These are phyloP conservation scores for Gila robusta DNA, from an alignment of 2,797 vertebrate genomes.

Conservation along the genomic window DNA sequence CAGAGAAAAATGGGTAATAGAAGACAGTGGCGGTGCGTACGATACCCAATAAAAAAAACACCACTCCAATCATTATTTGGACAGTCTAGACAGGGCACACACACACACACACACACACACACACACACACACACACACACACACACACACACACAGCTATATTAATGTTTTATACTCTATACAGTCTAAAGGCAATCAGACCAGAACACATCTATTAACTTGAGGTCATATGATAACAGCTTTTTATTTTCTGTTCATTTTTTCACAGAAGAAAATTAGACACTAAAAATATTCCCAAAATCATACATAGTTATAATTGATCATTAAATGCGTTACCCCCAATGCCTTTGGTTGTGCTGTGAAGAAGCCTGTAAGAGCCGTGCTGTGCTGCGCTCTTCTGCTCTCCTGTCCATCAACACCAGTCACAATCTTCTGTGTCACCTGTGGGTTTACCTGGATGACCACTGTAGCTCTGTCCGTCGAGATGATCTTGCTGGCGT, in stretches of 20 bases:
- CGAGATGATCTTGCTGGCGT: not conserved
- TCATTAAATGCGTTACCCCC: not conserved
- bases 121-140: not conserved
- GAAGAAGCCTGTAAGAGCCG: not conserved
- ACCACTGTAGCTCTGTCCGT: not conserved
- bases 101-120: not conserved
- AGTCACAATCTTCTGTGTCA: not conserved
- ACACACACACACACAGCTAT: too few relatives aligned
- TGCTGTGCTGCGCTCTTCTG: not conserved
- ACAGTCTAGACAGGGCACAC: not conserved
- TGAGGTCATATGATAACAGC: too few relatives aligned
- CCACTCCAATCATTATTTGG: not conserved
- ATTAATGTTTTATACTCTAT: too few relatives aligned
- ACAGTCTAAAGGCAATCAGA: too few relatives aligned
- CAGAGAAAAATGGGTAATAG: fast-evolving
- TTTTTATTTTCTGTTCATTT: too few relatives aligned
- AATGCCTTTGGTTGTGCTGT: not conserved
- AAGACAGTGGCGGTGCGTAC: fast-evolving
- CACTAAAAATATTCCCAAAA: not conserved
- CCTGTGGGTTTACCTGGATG: not conserved
- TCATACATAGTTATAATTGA: not conserved
- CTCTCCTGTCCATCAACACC: not conserved
- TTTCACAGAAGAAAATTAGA: too few relatives aligned
- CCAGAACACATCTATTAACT: too few relatives aligned
- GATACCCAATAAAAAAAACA: not conserved